These are phyloP conservation scores for Trichomalopsis sarcophagae DNA, from an alignment of 1,140 invertebrate genomes.

Conservation along the genomic window DNA sequence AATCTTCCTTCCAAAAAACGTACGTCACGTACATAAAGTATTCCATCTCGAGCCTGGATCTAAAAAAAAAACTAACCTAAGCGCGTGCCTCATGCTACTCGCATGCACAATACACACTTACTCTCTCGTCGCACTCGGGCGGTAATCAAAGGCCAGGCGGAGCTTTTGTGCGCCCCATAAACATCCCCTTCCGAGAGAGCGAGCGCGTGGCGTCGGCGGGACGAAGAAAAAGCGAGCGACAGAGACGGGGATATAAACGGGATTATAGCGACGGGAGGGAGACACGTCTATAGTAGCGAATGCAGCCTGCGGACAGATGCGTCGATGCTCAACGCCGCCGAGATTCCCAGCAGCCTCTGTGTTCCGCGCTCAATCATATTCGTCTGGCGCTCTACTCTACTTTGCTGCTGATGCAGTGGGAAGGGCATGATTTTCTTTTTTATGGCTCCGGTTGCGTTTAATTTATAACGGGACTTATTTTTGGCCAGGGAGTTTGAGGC, in stretches of 20 bases:
- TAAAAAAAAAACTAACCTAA: background rate
- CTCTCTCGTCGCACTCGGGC: background rate
- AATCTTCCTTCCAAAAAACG: too few species aligned
- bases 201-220: background rate
- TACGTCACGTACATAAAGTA: too few species aligned
- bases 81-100: too few species aligned
- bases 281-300: slow-evolving; percentile 5
- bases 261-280: slow-evolving; percentile 3
- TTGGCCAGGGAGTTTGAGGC: too few species aligned
- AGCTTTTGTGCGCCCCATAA: slow-evolving; percentile 39
- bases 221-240: background rate
- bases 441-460: background rate
- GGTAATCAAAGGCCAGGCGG: slow-evolving; percentile 22
- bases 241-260: slow-evolving; percentile 18
- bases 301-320: slow-evolving; percentile 40
- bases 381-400: slow-evolving; percentile 25
- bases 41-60: too few species aligned
- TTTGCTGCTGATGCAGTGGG: background rate
- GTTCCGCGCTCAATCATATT: slow-evolving; percentile 11
- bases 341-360: slow-evolving; percentile 34
- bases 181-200: slow-evolving; percentile 22
- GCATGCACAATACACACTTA: background rate
- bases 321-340: slow-evolving; percentile 37
- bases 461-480: background rate
- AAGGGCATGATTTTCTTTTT: background rate